Base-by-base conservation (phyloP, 2,113 vertebrate genomes). In the Oxyruncus cristatus region DNA sequence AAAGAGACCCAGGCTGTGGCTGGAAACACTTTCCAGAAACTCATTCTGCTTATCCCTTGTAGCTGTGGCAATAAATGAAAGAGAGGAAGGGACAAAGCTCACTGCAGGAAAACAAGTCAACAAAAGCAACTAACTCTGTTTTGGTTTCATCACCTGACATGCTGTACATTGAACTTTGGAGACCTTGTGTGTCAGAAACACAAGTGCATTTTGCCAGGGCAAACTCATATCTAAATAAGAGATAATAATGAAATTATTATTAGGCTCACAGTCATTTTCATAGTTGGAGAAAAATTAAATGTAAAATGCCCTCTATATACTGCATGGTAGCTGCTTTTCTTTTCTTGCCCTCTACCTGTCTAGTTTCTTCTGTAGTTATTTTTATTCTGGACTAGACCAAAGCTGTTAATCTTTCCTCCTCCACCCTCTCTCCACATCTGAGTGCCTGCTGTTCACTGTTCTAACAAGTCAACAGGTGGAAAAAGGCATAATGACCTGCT, bases 341-440 rank as follows among this genome's bases (percentile, higher is more conserved):
- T 33, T 46, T 83, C 23, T 80, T 87, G 42, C 14, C 13, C 19
- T 80, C 47, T 88, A 76, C 35, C 35, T 58, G 35, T 56, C 53
- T 81, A 16, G 8, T 71, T 86, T 86, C 42, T 84, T 21, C 66
- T 11, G n/a, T 4, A 47, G 10, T 66, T 91, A 39, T 65, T 87
- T 89, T 85, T 65, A 52, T 84, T 91, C 76, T 50, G 50, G 33
- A 58, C 74, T 74, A 89, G 46, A 81, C 26, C 50, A 91, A 86
- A 66, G 56, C 44, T 89, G 66, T 93, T 91, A 68, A 28, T 72
- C 62, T 91, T 94, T 91, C 84, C 58, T 95, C 20, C 62, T 89
- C 74, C 78, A 65, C 80, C 68, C 55, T 66, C 59, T 73, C 37
- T 84, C 42, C 71, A 46, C 9, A 5, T 24, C 61, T 37, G 66